Base-by-base conservation (phyloP, 2,888 invertebrate species). In the Corbicula japonica region DNA sequence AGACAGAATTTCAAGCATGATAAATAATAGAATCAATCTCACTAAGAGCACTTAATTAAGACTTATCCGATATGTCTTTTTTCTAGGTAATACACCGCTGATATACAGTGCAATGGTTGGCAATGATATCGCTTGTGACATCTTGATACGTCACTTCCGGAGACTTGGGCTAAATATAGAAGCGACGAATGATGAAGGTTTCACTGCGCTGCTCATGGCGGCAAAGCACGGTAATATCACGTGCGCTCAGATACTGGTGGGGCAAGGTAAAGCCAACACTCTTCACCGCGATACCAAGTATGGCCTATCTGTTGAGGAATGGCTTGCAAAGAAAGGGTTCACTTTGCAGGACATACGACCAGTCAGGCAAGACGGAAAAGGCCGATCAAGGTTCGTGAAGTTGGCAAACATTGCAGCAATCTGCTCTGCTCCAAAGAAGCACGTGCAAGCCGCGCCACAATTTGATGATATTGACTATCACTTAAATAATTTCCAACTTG, bases 141-240 rank as follows among this genome's bases (percentile, higher is more conserved):
- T 92, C n/a, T 81, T 93, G 18, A 85, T 90, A 21, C 87, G 89
- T 32, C 90, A 89, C 60, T 93, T 93, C 84, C 87, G 92, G 10
- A 87, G 93, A 10, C 87, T 93, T 1, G 93, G 93, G 0, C 84
- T 93, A 28, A 87, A 88, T 54, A 90, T 93, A 6, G 93, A 93
- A 75, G 89, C 89, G 48, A 81, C 75, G 12, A 92, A 92, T 84
- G 86, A 90, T 48, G 90, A 90, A 1, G 93, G 93, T 3, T 87
- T 89, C 81, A 92, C 93, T 0, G 91, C 93, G 15, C 83, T 93
- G 0, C 86, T 91, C 8, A 85, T 90, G 44, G 91, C 93, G 3
- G 90, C 92, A n/a, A 91, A 87, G 38, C 86, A 89, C 50, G 91
- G 91, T 10, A 86, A 89, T 76, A 87, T 91, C 32, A 88, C 91